Evolutionary conservation across 2,888 invertebrate species (phyloP).

Genomic region (Gortyna flavago): DNA sequence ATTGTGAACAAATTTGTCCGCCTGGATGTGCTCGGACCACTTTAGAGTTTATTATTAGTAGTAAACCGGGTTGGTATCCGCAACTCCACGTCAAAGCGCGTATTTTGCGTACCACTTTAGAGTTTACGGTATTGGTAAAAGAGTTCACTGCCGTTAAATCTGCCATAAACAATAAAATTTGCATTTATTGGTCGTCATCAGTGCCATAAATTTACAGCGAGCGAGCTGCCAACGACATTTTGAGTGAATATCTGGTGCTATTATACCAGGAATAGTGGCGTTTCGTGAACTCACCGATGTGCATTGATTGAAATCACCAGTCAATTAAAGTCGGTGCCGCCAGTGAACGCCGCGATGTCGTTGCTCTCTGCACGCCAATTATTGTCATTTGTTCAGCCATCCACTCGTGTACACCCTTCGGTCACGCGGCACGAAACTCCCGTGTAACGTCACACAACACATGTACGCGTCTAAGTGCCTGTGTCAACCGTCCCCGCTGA

Average conservation of each 20-base stretch:
- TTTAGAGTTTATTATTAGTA: slow-evolving; percentile 77
- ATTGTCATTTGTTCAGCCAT: slow-evolving; percentile 83
- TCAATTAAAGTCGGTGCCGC: slow-evolving; percentile 84
- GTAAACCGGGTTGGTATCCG: too few relatives aligned
- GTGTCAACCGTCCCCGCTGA: slow-evolving; percentile 35
- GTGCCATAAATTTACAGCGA: slow-evolving; percentile 86
- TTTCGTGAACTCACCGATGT: slow-evolving; percentile 83
- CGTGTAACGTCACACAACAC: slow-evolving; percentile 54
- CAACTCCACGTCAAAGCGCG: too few relatives aligned
- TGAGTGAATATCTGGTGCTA: slow-evolving; percentile 86
- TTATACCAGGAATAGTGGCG: slow-evolving; percentile 80
- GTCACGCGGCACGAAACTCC: slow-evolving; percentile 64
- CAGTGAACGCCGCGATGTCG: slow-evolving; percentile 75
- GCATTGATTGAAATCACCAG: slow-evolving; percentile 87
- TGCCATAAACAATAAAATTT: slow-evolving; percentile 90
- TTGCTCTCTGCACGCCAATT: slow-evolving; percentile 81
- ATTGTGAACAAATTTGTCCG: slow-evolving; percentile 76
- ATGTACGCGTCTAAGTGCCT: slow-evolving; percentile 53
- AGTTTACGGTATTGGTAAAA: slow-evolving; percentile 84
- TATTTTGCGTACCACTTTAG: slow-evolving; percentile 80
- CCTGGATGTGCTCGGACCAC: slow-evolving; percentile 78
- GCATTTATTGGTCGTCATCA: slow-evolving; percentile 89
- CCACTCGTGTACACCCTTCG: slow-evolving; percentile 74
- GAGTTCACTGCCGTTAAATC: slow-evolving; percentile 88
- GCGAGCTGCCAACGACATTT: slow-evolving; percentile 88